Conservation (phyloP, 2,113 vertebrate genomes). For the Copsychus sechellarum region DNA sequence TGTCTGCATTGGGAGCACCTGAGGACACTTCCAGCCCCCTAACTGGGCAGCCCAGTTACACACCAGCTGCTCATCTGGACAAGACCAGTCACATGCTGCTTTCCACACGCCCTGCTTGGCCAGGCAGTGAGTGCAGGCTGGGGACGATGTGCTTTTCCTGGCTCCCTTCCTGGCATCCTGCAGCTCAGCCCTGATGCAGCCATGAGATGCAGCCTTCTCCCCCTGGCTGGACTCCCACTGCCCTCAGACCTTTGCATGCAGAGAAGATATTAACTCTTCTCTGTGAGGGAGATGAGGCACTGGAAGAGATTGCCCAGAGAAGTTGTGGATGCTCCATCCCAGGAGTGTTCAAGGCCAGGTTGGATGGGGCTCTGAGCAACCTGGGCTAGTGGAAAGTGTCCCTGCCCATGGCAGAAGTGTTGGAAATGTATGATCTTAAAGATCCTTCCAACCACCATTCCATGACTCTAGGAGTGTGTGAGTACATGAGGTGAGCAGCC, state of each 20-base stretch:
- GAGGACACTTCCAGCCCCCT: neutral
- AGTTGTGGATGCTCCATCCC: neutral
- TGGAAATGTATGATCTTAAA: neutral
- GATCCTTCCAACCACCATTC: neutral
- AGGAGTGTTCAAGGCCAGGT: neutral
- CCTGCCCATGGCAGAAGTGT: too few species aligned
- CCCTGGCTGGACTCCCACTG: accelerated
- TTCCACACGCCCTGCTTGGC: neutral
- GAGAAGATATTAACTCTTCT: neutral
- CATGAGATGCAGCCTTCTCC: accelerated
- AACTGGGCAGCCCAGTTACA: neutral
- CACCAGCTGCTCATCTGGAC: accelerated
- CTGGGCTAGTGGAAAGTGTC: neutral
- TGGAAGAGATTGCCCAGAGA: neutral
- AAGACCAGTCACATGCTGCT: neutral
- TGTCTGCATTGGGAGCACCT: neutral
- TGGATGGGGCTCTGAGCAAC: neutral
- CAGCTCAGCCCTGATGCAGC: neutral
- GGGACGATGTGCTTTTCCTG: neutral
- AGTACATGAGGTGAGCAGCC: neutral
- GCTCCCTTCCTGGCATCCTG: neutral
- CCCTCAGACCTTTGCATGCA: neutral
- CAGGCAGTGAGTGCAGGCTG: neutral
- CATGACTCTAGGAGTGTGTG: neutral
- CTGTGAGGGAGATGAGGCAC: neutral